Evolutionary conservation across 2,888 invertebrate species (phyloP), one percentile per base, ranked within the genome.

Genomic region (Alviniconcha strummeri): DNA sequence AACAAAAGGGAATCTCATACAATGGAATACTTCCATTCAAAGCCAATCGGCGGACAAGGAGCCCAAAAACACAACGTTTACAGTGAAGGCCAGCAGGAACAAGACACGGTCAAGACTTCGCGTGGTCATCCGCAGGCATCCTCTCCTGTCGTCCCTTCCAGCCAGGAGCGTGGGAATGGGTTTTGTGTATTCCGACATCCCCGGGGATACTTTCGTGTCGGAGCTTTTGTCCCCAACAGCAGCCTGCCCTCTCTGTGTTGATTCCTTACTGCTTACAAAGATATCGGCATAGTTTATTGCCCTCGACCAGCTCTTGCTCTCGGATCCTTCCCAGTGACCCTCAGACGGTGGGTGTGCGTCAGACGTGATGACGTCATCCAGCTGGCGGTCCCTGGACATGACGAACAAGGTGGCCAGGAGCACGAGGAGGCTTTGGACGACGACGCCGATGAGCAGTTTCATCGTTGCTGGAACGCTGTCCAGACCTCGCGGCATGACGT

Each of bases 401-500:
- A 84, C 75, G n/a, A 84, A 60, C 6, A 81, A 15, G 7, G 84
- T 84, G 36, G 72, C 84, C 19, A 81, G 55, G 36, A 84, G 69
- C 52, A n/a, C n/a, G n/a, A n/a, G n/a, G n/a, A n/a, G n/a, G n/a
- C n/a, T n/a, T n/a, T n/a, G n/a, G n/a, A 78, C 13, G 36, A 60
- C 36, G 15, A 84, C 81, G 9, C 76, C n/a, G 57, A 84, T 13
- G 6, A 84, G 81, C 3, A 78, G 81, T 15, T 76, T 36, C 36
- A 81, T 71, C 8, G 77, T 13, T 75, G 56, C 15, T 6, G 84
- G 84, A 36, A 84, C 64, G 36, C 1, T 60, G n/a, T 36, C 19
- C 81, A 84, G 76, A 19, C 72, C 77, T 13, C 81, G 81, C n/a
- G 84, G 84, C 84, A 84, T 81, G 17, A 71, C 19, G 69, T 52